These are phyloP conservation scores for Petrosia ficiformis DNA, from an alignment of 37 sponge, comb jelly and placozoan genomes.

Conservation along the genomic window DNA sequence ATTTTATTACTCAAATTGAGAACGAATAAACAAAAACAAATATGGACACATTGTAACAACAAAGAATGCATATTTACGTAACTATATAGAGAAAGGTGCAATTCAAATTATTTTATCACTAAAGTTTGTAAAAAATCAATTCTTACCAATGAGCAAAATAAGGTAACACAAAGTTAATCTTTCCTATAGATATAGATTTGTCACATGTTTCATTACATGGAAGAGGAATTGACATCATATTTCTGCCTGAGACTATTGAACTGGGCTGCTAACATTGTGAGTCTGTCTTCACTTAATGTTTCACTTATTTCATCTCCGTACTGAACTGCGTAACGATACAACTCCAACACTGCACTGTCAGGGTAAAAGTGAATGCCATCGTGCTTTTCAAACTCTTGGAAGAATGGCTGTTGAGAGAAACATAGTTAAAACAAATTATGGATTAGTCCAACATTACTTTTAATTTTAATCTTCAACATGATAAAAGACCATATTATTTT, in stretches of 20 bases:
- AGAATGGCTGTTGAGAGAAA: background rate
- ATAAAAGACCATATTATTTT: background rate
- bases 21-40: too few relatives aligned
- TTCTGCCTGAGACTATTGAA: slow-evolving; percentile 35
- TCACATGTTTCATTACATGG: background rate
- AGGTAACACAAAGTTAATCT: too few relatives aligned
- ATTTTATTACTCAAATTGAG: too few relatives aligned
- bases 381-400: background rate
- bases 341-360: slow-evolving; percentile 63
- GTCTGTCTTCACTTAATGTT: slow-evolving; percentile 57
- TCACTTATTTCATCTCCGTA: slow-evolving; percentile 51
- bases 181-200: too few relatives aligned
- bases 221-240: background rate
- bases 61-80: too few relatives aligned
- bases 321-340: slow-evolving; percentile 59
- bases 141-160: too few relatives aligned
- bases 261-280: slow-evolving; percentile 27
- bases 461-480: too few relatives aligned
- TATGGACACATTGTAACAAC: too few relatives aligned
- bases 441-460: too few relatives aligned
- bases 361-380: background rate
- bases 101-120: too few relatives aligned
- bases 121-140: too few relatives aligned
- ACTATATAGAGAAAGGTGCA: too few relatives aligned
- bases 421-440: background rate